Percentiles rank a stretch among this genome's conserved stretches.
Evolutionary conservation across 2,888 invertebrate genomes (phyloP).

Genomic region (Rhingia rostrata): DNA sequence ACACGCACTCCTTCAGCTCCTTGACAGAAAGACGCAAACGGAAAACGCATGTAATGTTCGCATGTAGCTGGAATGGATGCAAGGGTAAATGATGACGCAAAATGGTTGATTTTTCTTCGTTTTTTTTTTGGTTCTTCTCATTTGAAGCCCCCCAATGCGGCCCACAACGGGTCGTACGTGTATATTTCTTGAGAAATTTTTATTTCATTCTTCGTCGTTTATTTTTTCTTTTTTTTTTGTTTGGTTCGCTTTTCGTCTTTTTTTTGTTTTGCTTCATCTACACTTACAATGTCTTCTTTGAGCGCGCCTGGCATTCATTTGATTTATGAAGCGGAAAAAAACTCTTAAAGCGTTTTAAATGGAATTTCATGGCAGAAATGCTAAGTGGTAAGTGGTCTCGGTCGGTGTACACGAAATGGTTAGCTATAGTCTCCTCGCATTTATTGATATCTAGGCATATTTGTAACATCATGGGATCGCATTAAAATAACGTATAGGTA

Average conservation of each 20-base stretch:
- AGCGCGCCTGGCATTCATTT: conserved; percentile 53
- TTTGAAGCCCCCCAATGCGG: background rate
- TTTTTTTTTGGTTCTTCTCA: background rate
- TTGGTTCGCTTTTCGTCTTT: background rate
- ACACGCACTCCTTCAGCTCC: conserved; percentile 2
- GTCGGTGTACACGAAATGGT: conserved; percentile 11
- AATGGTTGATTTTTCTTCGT: conserved; percentile 30
- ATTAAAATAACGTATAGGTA: conserved; percentile 22
- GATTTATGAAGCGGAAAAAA: conserved; percentile 72
- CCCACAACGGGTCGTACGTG: background rate
- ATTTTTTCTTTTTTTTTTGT: conserved; percentile 24
- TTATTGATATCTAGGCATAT: background rate
- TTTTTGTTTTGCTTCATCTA: background rate
- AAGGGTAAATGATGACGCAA: conserved; percentile 49
- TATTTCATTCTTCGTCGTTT: conserved; percentile 16
- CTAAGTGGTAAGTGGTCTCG: conserved; percentile 42
- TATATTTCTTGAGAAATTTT: conserved; percentile 21
- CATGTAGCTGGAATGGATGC: conserved; percentile 11
- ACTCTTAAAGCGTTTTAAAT: conserved; percentile 61
- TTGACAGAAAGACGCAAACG: background rate
- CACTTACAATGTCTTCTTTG: background rate
- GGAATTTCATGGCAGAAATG: conserved; percentile 64
- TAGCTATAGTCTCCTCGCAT: conserved; percentile 8
- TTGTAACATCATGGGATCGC: conserved; percentile 7
- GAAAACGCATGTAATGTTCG: background rate